Conservation (phyloP, 1,140 invertebrate species). For the Lordiphosa mommai region DNA sequence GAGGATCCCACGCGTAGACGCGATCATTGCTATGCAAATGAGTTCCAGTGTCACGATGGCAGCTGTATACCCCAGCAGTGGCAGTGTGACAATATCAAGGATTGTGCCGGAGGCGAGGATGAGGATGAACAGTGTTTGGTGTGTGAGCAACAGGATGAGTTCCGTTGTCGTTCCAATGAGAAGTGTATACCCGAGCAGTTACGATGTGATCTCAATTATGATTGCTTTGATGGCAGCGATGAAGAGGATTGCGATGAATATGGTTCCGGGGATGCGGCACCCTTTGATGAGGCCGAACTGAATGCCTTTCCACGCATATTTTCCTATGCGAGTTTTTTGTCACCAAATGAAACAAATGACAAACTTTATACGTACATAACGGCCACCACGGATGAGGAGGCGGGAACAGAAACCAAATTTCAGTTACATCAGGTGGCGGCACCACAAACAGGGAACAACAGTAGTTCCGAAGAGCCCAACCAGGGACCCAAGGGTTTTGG, state of each 20-base stretch:
- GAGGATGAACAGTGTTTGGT: conserved; percentile 82
- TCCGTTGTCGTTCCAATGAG: conserved; percentile 82
- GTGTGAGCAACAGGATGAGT: conserved; percentile 81
- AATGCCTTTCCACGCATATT: conserved; percentile 70
- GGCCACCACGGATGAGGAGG: conserved; percentile 62
- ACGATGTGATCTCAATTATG: conserved; percentile 89
- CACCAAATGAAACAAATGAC: conserved; percentile 69
- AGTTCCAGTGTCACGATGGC: conserved; percentile 84
- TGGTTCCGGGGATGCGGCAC: conserved; percentile 38
- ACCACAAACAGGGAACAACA: conserved; percentile 15
- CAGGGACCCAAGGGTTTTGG: conserved; percentile 65
- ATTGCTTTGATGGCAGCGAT: conserved; percentile 90
- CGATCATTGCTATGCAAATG: conserved; percentile 81
- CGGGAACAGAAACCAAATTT: conserved; percentile 63
- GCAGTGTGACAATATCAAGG: conserved; percentile 84
- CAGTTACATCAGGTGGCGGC: conserved; percentile 59
- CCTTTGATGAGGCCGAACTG: conserved; percentile 59
- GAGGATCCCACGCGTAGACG: conserved; percentile 75
- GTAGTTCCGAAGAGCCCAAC: conserved; percentile 46
- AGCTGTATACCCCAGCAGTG: conserved; percentile 83
- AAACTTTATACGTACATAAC: conserved; percentile 72
- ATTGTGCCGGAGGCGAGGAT: conserved; percentile 84
- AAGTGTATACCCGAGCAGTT: conserved; percentile 86
- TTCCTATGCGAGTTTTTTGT: conserved; percentile 68
- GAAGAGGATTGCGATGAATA: conserved; percentile 83